These are phyloP conservation scores for Morelia viridis DNA, from an alignment of 2,797 vertebrate species.

Conservation along the genomic window DNA sequence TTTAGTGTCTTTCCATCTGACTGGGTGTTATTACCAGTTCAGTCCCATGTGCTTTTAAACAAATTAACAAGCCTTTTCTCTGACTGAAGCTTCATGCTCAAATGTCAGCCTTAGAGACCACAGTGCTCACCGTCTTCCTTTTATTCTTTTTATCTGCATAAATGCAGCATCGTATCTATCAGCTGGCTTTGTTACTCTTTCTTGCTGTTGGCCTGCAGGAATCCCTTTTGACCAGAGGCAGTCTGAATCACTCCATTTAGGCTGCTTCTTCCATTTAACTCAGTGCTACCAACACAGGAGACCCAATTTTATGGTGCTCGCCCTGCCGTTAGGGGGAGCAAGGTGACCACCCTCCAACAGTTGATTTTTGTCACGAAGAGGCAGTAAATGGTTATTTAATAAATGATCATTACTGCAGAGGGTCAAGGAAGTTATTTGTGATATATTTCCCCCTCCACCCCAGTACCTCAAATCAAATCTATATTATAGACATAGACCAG, in stretches of 20 bases:
- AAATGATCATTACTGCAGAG: not conserved
- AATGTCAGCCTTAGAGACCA: not conserved
- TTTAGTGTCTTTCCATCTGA: not conserved
- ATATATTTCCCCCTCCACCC: not conserved
- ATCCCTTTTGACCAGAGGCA: not conserved
- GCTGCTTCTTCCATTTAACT: not conserved
- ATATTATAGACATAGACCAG: not conserved
- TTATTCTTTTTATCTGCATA: conserved; percentile 19
- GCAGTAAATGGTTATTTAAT: not conserved
- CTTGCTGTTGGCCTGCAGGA: not conserved
- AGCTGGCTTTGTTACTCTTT: not conserved
- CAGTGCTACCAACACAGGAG: not conserved
- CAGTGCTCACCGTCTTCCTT: not conserved
- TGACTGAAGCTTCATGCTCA: conserved; percentile 12
- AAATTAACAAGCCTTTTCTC: not conserved
- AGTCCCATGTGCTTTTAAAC: conserved; percentile 16
- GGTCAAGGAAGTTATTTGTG: not conserved
- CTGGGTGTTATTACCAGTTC: conserved; percentile 40
- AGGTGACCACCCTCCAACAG: not conserved
- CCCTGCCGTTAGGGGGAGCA: not conserved
- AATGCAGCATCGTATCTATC: not conserved
- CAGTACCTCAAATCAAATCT: not conserved
- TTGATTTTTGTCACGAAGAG: not conserved
- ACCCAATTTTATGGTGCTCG: not conserved
- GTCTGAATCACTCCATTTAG: not conserved